phyloP scores from a whole-genome alignment of 1,140 invertebrate species.

The Nylanderia fulva region DNA sequence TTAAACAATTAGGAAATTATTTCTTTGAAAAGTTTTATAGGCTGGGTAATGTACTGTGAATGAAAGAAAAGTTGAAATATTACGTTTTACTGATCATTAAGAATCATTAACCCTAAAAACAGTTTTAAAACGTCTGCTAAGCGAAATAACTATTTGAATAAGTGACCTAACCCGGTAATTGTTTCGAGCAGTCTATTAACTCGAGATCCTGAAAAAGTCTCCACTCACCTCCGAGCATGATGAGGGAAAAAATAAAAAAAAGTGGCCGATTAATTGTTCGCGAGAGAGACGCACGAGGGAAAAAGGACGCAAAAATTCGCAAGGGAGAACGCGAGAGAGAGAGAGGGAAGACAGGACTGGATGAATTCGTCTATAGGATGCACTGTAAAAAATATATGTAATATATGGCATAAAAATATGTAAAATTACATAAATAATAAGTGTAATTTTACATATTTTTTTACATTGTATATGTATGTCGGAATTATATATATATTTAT shows the following conservation, averaged over 20 bases:
- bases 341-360: background rate
- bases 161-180: background rate
- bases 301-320: too few relatives aligned
- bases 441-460: too few relatives aligned
- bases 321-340: background rate
- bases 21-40: background rate
- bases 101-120: background rate
- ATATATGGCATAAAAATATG: too few relatives aligned
- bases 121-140: background rate
- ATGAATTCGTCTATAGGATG: too few relatives aligned
- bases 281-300: background rate
- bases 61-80: background rate
- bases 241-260: constrained; percentile 64
- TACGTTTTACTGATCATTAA: too few relatives aligned
- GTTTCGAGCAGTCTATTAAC: constrained; percentile 2
- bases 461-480: too few relatives aligned
- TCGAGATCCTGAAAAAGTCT: background rate
- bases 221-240: too few relatives aligned
- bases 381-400: too few relatives aligned
- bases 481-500: too few relatives aligned
- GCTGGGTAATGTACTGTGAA: too few relatives aligned
- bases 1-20: background rate
- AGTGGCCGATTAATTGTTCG: constrained; percentile 69
- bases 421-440: too few relatives aligned
- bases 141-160: background rate